Conservation (phyloP, 2,797 vertebrate genomes). For the Argya squamiceps region DNA sequence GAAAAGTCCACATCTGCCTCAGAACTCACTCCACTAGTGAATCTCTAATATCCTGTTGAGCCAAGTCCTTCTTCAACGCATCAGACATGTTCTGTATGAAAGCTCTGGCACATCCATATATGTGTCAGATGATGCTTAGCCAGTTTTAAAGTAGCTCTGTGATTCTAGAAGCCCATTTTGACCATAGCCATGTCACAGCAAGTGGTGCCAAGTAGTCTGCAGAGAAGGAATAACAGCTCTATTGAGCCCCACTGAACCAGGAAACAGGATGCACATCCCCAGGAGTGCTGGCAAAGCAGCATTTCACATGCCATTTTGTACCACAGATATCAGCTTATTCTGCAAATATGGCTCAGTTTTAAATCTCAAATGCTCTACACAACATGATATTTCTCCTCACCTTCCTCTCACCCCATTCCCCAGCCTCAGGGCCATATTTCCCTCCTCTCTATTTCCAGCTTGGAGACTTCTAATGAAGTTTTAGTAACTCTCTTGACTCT, state of each 20-base stretch:
- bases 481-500: neutral
- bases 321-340: neutral
- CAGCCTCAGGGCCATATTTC: neutral
- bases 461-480: neutral
- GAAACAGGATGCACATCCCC: neutral
- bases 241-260: neutral
- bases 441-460: neutral
- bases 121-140: neutral
- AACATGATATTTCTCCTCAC: neutral
- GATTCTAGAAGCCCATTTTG: neutral
- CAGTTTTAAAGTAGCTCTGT: neutral
- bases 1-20: neutral
- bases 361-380: neutral
- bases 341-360: neutral
- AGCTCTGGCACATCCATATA: accelerated
- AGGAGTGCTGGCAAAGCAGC: neutral
- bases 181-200: neutral
- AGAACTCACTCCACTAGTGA: neutral
- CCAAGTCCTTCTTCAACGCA: neutral
- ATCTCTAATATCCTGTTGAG: neutral
- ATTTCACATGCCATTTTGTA: neutral
- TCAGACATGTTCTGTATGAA: neutral
- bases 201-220: neutral
- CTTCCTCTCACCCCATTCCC: neutral
- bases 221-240: neutral